Evolutionary conservation across 1,140 invertebrate species (phyloP), one percentile per base, ranked within the genome.

Genomic region (Micrasema minimum): DNA sequence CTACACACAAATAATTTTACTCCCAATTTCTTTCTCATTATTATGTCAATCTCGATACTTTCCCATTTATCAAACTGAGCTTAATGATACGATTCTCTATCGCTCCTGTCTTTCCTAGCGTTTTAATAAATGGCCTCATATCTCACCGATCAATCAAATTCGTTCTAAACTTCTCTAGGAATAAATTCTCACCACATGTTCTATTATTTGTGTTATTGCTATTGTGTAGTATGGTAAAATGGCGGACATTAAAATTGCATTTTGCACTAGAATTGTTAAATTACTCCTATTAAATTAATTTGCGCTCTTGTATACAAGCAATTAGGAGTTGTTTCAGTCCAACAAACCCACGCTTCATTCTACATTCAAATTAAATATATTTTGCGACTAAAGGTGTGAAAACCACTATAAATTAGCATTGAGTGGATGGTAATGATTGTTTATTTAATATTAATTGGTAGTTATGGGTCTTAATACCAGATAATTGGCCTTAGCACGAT

Each of bases 351-450:
- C 50, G 41, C 14, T 23, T 6, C 16, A 18, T 22, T 2, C 16
- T 14, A 10, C 4, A 48, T 16, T 20, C 46, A 6, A 20, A 31
- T 11, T 43, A 43, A 2, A 22, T 20, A 16, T 20, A 48, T 53
- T 26, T 53, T 11, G n/a, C 50, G 50, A 53, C 23, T 22, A 12
- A 22, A 14, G 20, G 50, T 53, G 23, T 53, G 9, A n/a, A 23
- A 26, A n/a, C 11, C 20, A 53, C 50, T 53, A 26, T 53, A 10
- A 22, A 53, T 53, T 26, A 26, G 50, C 11, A 53, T 22, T 9
- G 10, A 53, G 26, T 31, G 7, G 50, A 22, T 22, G 50, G 12
- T 7, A n/a, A 53, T 53, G 10, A 22, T n/a, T 7, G 2, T 7
- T 26, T 22, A 22, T 26, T 22, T n/a, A 48, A 6, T 10, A 16